Base-by-base conservation (phyloP, 2,113 vertebrate species). In the Jacana jacana region DNA sequence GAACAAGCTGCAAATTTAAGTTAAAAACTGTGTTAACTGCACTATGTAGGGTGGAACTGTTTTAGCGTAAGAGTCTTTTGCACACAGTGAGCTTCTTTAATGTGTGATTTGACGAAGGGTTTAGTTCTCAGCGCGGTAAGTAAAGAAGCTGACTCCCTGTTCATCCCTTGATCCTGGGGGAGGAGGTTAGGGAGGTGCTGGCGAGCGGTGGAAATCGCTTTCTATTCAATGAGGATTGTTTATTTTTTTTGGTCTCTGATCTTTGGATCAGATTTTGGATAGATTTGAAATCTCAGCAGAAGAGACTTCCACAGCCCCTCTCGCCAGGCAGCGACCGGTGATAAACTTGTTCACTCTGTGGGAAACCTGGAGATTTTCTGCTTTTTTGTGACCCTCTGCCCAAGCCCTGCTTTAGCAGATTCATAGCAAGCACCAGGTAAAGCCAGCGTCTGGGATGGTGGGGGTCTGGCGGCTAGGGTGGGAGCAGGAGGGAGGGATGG, bases 1-100 rank as follows among this genome's bases (percentile, higher is more conserved):
- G 88, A 95, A 96, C 95, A 96, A 97, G 97, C 90, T 95, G 88
- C 91, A 85, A 89, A 95, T 97, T 92, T 94, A 89, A 94, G 93
- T 96, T 98, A 94, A 95, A 93, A 94, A 92, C 95, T 96, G 89
- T 96, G 72, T 95, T 96, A 95, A 96, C 96, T 97, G 95, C 96
- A 97, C 96, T 98, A 63, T 96, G 91, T 97, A 97, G 97, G 93
- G 90, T 94, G 95, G 97, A 96, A 94, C 96, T 97, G 95, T 98
- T 97, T 97, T 96, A 97, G 96, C 73, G 28, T 94, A 69, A 91
- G 91, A 92, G 92, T 94, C 64, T 78, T 91, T 95, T 96, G 83
- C 92, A 94, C 93, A 91, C 92, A 88, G 93, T 88, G 86, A 91
- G 87, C 97, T 97, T 86, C 33, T 94, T 96, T 96, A 95, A 88